phyloP scores from a whole-genome alignment of 1,140 invertebrate species.

The Nephotettix cincticeps region DNA sequence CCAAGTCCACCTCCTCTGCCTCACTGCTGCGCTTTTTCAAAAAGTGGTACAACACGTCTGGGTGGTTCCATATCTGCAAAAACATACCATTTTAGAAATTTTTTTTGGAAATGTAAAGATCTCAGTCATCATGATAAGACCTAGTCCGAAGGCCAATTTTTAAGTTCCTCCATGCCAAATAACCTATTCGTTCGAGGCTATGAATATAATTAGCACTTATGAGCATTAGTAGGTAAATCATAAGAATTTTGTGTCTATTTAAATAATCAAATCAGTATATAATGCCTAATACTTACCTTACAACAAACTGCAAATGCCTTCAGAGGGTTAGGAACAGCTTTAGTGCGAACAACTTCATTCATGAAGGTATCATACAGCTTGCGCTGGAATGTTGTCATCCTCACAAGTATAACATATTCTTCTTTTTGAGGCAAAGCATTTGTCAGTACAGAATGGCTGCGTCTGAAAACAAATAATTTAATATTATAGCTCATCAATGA shows the following conservation, averaged over 20 bases:
- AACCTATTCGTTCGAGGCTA: too few relatives aligned
- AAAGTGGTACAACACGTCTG: conserved; percentile 93
- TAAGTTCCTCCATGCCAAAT: too few relatives aligned
- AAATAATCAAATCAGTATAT: too few relatives aligned
- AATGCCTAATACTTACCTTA: conserved; percentile 62
- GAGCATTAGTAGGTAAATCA: too few relatives aligned
- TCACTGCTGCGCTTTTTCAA: conserved; percentile 78
- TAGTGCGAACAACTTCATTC: conserved; percentile 83
- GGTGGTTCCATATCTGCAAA: conserved; percentile 95
- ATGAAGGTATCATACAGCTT: conserved; percentile 89
- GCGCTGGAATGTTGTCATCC: conserved; percentile 85
- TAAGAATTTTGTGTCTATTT: too few relatives aligned
- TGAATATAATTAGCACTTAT: too few relatives aligned
- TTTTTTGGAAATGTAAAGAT: too few relatives aligned
- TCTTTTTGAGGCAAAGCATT: conserved; percentile 84
- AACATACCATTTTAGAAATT: too few relatives aligned
- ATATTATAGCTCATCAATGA: too few relatives aligned
- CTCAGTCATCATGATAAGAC: too few relatives aligned
- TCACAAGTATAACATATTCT: conserved; percentile 86
- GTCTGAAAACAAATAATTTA: conserved; percentile 59
- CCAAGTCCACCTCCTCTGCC: conserved; percentile 89
- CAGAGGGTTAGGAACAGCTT: conserved; percentile 90
- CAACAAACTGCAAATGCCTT: conserved; percentile 98
- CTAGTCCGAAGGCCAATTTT: too few relatives aligned
- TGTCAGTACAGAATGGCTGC: conserved; percentile 86